Base-by-base conservation (phyloP, 2,113 vertebrate species). In the Glaucomys volans region DNA sequence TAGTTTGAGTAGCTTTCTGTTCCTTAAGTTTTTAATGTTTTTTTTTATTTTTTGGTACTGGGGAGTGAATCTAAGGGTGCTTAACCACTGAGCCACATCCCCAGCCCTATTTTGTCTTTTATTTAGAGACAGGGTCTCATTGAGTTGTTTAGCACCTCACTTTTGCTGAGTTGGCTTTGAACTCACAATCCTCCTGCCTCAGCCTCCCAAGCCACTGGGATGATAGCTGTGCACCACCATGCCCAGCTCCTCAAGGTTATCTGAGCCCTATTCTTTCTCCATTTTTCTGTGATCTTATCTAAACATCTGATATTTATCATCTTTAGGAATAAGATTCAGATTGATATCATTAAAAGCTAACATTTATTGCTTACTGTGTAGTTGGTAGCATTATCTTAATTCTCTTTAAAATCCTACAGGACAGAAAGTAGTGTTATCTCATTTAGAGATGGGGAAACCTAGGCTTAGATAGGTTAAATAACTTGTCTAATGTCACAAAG, bases 361-460 rank as follows among this genome's bases (percentile, higher is more conserved):
- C 2, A 24, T 57, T 71, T 95, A 91, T 93, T 85, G 67, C 57
- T 77, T 87, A 79, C n/a, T 79, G 47, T 54, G 24, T 74, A 79
- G 32, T 89, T 95, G 40, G 17, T 75, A 35, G n/a, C 44, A 96
- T 69, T 81, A 59, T 88, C 44, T 86, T 93, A 75, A 86, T 90
- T 85, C 22, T 67, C 54, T 85, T 95, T 82, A 91, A 94, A 91
- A 87, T 17, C 16, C 30, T 92, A 76, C 32, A 80, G 37, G 42
- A 62, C 28, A 76, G 18, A 35, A 74, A 93, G 59, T 17, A 85
- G 18, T 72, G 89, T 52, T 40, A 93, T 52, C 59, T 90, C 54
- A 88, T 79, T 67, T 74, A 94, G 14, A 77, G 47, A 94, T 77
- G 8, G 47, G 67, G 9, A 93, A 95, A 88, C 24, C 32, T 44